Evolutionary conservation across 2,888 invertebrate genomes (phyloP).

Genomic region (Lathronympha strigana): DNA sequence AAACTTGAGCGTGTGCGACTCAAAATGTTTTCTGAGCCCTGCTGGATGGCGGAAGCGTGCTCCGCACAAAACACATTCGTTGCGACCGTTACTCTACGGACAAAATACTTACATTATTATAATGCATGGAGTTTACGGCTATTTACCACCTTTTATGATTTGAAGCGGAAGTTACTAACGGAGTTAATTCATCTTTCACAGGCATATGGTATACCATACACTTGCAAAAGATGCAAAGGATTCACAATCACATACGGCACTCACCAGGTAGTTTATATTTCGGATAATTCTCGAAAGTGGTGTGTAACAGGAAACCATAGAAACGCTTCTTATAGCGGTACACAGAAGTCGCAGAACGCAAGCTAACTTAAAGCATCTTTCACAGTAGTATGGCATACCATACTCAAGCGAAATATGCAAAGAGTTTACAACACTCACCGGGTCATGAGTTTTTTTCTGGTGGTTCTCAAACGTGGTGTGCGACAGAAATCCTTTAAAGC

Average conservation of each 20-base stretch:
- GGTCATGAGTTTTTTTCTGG: slow-evolving; percentile 33
- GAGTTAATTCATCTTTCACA: not conserved
- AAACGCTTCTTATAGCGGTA: no score
- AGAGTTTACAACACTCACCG: slow-evolving; percentile 8
- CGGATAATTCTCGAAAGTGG: no score
- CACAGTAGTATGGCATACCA: no score
- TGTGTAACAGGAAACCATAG: no score
- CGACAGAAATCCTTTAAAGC: slow-evolving; percentile 36
- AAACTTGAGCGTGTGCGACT: slow-evolving; percentile 40
- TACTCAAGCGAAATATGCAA: no score
- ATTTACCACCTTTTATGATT: no score
- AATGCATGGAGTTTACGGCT: not conserved
- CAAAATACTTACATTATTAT: not conserved
- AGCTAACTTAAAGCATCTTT: no score
- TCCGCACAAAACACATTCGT: slow-evolving; percentile 34
- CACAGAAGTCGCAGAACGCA: no score
- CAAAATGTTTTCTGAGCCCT: slow-evolving; percentile 34
- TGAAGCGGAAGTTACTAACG: no score
- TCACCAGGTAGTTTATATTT: no score
- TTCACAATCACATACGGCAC: no score
- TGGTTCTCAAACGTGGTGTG: slow-evolving; percentile 39
- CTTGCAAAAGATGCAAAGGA: not conserved
- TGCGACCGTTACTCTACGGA: slow-evolving; percentile 31
- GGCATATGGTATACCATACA: not conserved
- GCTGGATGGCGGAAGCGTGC: slow-evolving; percentile 40